Percentiles rank a stretch among this genome's conserved stretches.
phyloP scores from a whole-genome alignment of 2,797 vertebrate genomes.

The Sebastolobus altivelis region DNA sequence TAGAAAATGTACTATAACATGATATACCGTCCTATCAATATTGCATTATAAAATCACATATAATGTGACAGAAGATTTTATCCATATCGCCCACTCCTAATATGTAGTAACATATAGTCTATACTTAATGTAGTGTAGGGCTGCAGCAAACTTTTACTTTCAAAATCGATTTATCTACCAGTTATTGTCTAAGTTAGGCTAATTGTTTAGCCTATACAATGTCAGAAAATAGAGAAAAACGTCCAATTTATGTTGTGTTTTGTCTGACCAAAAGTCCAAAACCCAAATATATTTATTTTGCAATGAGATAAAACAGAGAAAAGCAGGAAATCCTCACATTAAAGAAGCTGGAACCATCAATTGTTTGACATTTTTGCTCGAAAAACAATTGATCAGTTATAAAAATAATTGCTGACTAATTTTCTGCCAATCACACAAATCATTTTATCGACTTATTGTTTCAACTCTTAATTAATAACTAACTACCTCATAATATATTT shows the following conservation, averaged over 20 bases:
- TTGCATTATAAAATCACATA: background rate
- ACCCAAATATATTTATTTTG: background rate
- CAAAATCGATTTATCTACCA: background rate
- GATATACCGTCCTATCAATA: background rate
- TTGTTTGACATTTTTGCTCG: background rate
- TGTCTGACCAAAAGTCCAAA: background rate
- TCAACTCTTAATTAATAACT: background rate
- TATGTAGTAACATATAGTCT: background rate
- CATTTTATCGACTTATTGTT: background rate
- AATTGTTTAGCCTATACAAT: background rate
- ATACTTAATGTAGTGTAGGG: background rate
- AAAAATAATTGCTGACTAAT: background rate
- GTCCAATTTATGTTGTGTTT: background rate
- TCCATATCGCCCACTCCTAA: background rate
- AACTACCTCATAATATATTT: background rate
- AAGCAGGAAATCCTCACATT: background rate
- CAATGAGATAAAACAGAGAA: background rate
- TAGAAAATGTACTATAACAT: too few relatives aligned
- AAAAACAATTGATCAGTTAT: background rate
- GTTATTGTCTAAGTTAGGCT: background rate
- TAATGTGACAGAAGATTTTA: background rate
- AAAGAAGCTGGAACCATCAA: background rate
- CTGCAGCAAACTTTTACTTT: background rate
- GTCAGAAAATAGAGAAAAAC: background rate
- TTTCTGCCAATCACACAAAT: background rate